phyloP scores from a whole-genome alignment of 53 echinoderm and acorn worm genomes.

The Zoroaster sp. region DNA sequence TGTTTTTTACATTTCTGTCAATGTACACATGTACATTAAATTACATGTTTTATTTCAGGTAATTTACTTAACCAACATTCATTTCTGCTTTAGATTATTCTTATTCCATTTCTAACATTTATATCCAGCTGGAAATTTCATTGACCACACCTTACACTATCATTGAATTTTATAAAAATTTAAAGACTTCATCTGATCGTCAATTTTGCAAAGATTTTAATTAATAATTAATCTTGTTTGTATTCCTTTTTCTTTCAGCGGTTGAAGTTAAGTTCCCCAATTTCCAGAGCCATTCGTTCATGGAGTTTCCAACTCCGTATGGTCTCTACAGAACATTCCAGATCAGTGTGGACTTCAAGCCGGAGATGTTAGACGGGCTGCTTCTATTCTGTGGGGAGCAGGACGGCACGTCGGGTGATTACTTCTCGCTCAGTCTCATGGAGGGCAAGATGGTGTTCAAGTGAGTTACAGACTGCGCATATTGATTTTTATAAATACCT shows the following conservation, averaged over 20 bases:
- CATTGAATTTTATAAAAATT: too few relatives aligned
- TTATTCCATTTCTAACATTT: too few relatives aligned
- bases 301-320: conserved; percentile 66
- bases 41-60: too few relatives aligned
- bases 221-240: too few relatives aligned
- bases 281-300: conserved; percentile 64
- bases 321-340: conserved; percentile 83
- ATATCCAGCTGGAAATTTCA: too few relatives aligned
- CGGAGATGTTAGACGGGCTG: conserved; percentile 70
- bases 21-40: too few relatives aligned
- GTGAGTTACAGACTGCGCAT: conserved; percentile 26
- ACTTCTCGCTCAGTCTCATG: conserved; percentile 72
- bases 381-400: conserved; percentile 81
- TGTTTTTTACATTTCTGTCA: too few relatives aligned
- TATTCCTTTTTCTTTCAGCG: conserved; percentile 44
- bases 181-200: too few relatives aligned
- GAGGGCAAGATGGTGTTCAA: conserved; percentile 79
- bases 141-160: too few relatives aligned
- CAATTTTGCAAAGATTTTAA: too few relatives aligned
- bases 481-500: neutral
- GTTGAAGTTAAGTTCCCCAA: conserved; percentile 67
- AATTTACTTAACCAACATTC: too few relatives aligned
- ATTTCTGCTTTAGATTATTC: too few relatives aligned
- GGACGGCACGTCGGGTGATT: conserved; percentile 68
- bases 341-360: conserved; percentile 86